Conservation (phyloP, 2,888 invertebrate genomes). For the Adelognathus sp. region DNA sequence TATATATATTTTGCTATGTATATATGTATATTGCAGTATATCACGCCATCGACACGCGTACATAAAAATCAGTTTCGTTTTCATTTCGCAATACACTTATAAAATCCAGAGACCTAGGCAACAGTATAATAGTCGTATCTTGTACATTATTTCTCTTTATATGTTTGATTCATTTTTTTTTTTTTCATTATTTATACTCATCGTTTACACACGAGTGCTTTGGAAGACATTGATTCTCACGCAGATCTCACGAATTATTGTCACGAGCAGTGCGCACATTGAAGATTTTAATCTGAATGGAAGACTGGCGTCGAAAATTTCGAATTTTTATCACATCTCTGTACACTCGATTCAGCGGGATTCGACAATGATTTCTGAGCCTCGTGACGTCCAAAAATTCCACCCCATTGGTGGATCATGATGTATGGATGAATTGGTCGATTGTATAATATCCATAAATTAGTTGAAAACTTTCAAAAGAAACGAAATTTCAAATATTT, state of each 20-base stretch:
- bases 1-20: constrained; percentile 6
- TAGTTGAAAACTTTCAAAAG: too few relatives aligned
- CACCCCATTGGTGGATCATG: too few relatives aligned
- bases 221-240: constrained; percentile 63
- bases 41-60: neutral
- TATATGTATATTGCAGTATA: constrained; percentile 1
- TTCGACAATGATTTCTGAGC: neutral
- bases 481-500: too few relatives aligned
- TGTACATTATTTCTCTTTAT: constrained; percentile 69
- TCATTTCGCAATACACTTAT: constrained; percentile 70
- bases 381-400: neutral
- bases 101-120: constrained; percentile 76
- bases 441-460: too few relatives aligned
- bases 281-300: neutral
- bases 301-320: neutral
- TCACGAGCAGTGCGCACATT: constrained; percentile 64
- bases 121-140: constrained; percentile 68
- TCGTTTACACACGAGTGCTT: constrained; percentile 32
- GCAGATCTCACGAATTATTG: constrained; percentile 66
- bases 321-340: neutral
- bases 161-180: constrained; percentile 58
- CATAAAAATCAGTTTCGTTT: constrained; percentile 37
- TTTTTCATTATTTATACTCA: constrained; percentile 53
- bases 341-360: neutral
- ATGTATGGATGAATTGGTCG: too few relatives aligned